Evolutionary conservation across 2,113 vertebrate genomes (phyloP).

Genomic region (Stegastes partitus): DNA sequence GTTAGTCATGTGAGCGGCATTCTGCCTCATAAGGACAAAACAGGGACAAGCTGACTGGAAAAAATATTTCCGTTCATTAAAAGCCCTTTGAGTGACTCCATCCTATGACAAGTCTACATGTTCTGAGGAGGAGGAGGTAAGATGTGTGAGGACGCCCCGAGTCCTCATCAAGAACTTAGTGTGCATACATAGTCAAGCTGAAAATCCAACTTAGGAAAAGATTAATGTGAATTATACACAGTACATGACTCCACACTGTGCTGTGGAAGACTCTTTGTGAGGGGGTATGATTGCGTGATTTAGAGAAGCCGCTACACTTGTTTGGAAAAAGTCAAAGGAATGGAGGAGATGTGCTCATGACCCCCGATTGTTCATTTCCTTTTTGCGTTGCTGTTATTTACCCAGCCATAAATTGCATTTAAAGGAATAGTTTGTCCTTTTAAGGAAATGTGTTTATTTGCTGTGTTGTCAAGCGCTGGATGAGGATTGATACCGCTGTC

Average conservation of each 20-base stretch:
- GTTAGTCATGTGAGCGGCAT: constrained; percentile 41
- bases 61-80: constrained; percentile 54
- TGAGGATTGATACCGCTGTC: too few relatives aligned
- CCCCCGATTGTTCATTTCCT: too few relatives aligned
- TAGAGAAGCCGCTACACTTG: constrained; percentile 16
- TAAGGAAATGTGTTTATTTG: too few relatives aligned
- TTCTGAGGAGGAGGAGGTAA: constrained; percentile 27
- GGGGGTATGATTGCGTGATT: constrained; percentile 21
- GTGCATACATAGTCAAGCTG: constrained; percentile 39
- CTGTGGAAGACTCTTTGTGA: constrained; percentile 29
- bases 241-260: constrained; percentile 31
- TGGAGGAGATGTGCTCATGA: not conserved
- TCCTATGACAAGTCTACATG: constrained; percentile 25
- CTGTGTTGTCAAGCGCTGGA: too few relatives aligned
- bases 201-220: constrained; percentile 57
- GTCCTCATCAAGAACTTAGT: constrained; percentile 38
- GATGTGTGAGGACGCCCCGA: constrained; percentile 38
- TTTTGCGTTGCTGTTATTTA: too few relatives aligned
- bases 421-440: too few relatives aligned
- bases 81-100: constrained; percentile 44
- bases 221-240: constrained; percentile 63
- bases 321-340: constrained; percentile 1
- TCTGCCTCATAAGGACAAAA: constrained; percentile 37
- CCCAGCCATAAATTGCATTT: too few relatives aligned
- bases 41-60: constrained; percentile 52